Conservation (phyloP, 2,888 invertebrate species). For the Lepidonotus clava region DNA sequence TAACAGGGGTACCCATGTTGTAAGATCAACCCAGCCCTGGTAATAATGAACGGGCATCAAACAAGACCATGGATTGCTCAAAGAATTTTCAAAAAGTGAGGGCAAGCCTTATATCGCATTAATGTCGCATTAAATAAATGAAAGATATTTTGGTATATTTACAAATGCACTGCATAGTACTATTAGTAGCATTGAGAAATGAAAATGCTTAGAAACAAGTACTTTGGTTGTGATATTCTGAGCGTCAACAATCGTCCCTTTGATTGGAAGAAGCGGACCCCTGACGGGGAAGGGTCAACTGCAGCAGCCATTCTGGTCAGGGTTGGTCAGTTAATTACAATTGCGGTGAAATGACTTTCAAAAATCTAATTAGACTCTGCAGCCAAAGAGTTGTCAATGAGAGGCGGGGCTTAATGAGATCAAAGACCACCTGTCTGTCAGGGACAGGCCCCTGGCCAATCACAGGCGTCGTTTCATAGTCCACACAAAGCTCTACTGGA, state of each 20-base stretch:
- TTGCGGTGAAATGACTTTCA: constrained; percentile 35
- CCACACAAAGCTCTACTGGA: background rate
- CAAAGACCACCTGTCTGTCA: constrained; percentile 36
- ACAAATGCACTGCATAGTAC: background rate
- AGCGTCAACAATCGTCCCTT: no score
- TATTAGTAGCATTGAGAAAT: background rate
- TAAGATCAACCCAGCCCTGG: background rate
- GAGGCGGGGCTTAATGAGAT: constrained; percentile 24
- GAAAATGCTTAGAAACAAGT: background rate
- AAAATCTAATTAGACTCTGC: constrained; percentile 30
- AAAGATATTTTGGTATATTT: background rate
- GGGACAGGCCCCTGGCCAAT: background rate
- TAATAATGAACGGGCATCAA: background rate
- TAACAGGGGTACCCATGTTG: constrained; percentile 1
- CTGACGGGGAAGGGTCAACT: constrained; percentile 5
- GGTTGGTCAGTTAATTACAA: constrained; percentile 34
- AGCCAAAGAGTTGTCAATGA: background rate
- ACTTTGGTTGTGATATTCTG: background rate
- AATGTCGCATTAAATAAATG: no score
- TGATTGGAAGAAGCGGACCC: background rate
- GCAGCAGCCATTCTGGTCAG: constrained; percentile 3
- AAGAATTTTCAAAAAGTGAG: no score
- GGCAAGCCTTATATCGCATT: no score
- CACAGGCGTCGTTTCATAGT: background rate
- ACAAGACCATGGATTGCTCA: no score